Percentiles rank a stretch among this genome's conserved stretches.
Conservation (phyloP, 2,797 vertebrate genomes). For the Trachops cirrhosus region DNA sequence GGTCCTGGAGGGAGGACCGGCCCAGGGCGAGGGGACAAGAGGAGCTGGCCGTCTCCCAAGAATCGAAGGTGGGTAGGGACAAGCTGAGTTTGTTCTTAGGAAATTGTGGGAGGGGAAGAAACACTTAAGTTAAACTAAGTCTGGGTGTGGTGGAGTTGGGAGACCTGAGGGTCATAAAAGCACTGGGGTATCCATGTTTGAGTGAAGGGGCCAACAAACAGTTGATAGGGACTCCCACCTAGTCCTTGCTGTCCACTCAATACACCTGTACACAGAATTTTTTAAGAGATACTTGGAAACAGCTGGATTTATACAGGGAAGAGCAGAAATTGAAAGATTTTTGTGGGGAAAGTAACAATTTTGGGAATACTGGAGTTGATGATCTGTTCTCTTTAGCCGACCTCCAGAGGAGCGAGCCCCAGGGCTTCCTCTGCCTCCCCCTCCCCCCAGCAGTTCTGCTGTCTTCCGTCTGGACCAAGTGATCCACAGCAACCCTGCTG, state of each 20-base stretch:
- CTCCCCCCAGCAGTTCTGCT: slow-evolving; percentile 78
- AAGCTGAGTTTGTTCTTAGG: not conserved
- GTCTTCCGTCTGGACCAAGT: slow-evolving; percentile 83
- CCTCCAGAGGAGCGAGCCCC: slow-evolving; percentile 79
- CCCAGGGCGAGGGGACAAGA: slow-evolving; percentile 81
- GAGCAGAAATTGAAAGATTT: not conserved
- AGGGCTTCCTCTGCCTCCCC: slow-evolving; percentile 73
- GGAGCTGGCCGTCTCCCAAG: slow-evolving; percentile 92
- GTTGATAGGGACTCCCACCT: rapidly evolving
- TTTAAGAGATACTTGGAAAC: not conserved
- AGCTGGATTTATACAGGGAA: not conserved
- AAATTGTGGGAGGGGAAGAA: no score
- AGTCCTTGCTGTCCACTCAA: rapidly evolving
- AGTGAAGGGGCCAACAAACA: no score
- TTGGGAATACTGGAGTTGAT: not conserved
- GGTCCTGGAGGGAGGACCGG: slow-evolving; percentile 82
- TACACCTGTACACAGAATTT: rapidly evolving
- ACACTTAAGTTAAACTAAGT: rapidly evolving
- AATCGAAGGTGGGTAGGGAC: slow-evolving; percentile 88
- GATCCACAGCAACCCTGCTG: slow-evolving; percentile 83
- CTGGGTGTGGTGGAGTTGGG: not conserved
- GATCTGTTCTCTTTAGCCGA: slow-evolving; percentile 60
- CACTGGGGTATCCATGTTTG: rapidly evolving
- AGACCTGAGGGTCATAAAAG: no score
- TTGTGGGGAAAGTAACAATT: not conserved